Base-by-base conservation (phyloP, 1,140 invertebrate genomes). In the Drosophila malerkotliana region DNA sequence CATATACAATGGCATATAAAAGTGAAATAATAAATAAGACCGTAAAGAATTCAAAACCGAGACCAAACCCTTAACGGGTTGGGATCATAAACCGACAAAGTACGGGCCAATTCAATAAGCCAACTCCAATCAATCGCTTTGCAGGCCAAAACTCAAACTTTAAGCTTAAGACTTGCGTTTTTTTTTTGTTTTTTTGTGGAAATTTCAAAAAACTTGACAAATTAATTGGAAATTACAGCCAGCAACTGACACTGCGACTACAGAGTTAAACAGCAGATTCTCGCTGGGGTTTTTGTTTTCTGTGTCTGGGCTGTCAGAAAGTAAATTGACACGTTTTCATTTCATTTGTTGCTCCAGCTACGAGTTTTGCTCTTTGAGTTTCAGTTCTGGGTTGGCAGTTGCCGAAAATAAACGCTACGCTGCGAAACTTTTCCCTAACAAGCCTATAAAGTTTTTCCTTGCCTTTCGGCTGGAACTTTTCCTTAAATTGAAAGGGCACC, bases 21-120 rank as follows among this genome's bases (percentile, higher is more conserved):
- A 75, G 66, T 66, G 56, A 87, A 87, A 85, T 81, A 88, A 85
- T 88, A 85, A 85, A 87, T 87, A 87, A 82, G 82, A 62, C 63
- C 78, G 75, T 77, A 85, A 69, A 69, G 59, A 73, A 54, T 66
- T 55, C 30, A 45, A 54, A 15, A 44, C 14, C 41, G 41, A 15
- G 15, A 44, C 14, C 9, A 14, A 12, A 5, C 8, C 51, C 51
- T 30, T 15, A 74, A 74, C 66, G 52, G 72, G 72, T 64, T 73
- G 6, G n/a, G 72, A 52, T 76, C 73, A 76, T 68, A 76, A 76
- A 76, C 72, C 53, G 37, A 72, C 68, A 72, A 72, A 71, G 64
- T 62, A 37, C 51, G 15, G 10, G 10, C 10, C 48, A 44, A 30
- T 60, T 51, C 34, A 41, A 18, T 51, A 51, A 61, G 24, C 59